phyloP scores from a whole-genome alignment of 1,140 invertebrate species.

The Colletes gigas region DNA sequence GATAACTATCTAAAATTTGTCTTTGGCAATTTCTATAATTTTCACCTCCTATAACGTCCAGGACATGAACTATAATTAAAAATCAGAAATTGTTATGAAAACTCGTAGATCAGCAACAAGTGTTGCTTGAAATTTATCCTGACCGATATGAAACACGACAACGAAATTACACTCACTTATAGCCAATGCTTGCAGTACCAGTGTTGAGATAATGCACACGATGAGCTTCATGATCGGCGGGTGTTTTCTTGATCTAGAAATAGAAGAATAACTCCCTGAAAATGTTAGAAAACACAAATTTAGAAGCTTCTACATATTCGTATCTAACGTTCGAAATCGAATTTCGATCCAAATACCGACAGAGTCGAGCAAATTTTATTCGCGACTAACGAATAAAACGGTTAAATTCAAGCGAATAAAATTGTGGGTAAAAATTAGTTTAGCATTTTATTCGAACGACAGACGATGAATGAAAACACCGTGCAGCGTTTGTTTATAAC shows the following conservation, averaged over 20 bases:
- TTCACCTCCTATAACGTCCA: conserved; percentile 69
- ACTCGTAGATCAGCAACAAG: not conserved
- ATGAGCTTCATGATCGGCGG: conserved; percentile 67
- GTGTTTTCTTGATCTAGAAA: conserved; percentile 59
- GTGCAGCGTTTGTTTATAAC: too few relatives aligned
- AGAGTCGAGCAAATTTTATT: too few relatives aligned
- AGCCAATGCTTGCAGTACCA: conserved; percentile 70
- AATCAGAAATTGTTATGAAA: conserved; percentile 51
- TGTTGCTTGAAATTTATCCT: conserved; percentile 32
- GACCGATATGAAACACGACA: conserved; percentile 30
- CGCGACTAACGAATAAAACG: too few relatives aligned
- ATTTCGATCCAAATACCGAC: not conserved
- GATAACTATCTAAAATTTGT: not conserved
- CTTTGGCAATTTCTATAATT: conserved; percentile 22
- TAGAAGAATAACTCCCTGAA: conserved; percentile 21
- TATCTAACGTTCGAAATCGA: not conserved
- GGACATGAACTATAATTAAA: conserved; percentile 68
- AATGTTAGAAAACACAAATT: not conserved
- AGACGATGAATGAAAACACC: too few relatives aligned
- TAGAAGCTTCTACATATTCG: not conserved
- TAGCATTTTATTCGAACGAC: too few relatives aligned
- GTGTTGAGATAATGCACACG: conserved; percentile 67
- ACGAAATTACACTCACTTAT: conserved; percentile 72
- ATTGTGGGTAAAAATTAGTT: too few relatives aligned
- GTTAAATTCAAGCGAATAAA: too few relatives aligned